A percentile compares a stretch with the other conserved stretches of the same genome.
phyloP scores from a whole-genome alignment of 2,113 vertebrate genomes.

The Otolemur garnettii region DNA sequence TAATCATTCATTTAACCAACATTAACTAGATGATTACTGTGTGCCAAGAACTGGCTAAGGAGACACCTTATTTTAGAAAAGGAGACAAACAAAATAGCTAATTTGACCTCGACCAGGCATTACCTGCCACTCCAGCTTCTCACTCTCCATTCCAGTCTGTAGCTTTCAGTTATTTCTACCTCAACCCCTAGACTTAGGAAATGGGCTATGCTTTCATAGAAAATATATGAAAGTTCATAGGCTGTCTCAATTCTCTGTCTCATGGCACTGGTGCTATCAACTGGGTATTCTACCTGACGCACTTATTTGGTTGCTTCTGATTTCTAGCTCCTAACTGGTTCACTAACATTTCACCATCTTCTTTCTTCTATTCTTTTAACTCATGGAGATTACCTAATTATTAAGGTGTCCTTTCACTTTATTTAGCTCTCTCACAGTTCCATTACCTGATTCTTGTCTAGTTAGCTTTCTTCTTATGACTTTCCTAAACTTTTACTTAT shows the following conservation, averaged over 20 bases:
- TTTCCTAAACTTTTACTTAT: not conserved
- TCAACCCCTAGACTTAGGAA: slow-evolving; percentile 15
- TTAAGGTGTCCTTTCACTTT: not conserved
- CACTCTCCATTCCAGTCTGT: not conserved
- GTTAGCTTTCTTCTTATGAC: not conserved
- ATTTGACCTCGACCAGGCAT: not conserved
- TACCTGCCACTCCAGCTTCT: slow-evolving; percentile 29
- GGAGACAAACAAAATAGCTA: slow-evolving; percentile 42
- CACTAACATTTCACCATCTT: not conserved
- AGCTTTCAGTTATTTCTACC: not conserved
- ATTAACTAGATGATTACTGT: not conserved
- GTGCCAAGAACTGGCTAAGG: not conserved
- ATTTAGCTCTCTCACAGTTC: not conserved
- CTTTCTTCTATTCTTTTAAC: slow-evolving; percentile 33
- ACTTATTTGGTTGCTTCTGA: not conserved
- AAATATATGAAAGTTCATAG: not conserved
- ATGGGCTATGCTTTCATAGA: not conserved
- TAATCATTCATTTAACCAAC: not conserved
- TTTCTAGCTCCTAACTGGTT: not conserved
- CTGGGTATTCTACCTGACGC: not conserved
- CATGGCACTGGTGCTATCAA: not conserved
- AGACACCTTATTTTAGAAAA: not conserved
- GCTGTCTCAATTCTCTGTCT: not conserved
- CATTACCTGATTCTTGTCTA: not conserved
- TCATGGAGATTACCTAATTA: not conserved